phyloP scores from a whole-genome alignment of 2,113 vertebrate species.

The Bostrychus sinensis region DNA sequence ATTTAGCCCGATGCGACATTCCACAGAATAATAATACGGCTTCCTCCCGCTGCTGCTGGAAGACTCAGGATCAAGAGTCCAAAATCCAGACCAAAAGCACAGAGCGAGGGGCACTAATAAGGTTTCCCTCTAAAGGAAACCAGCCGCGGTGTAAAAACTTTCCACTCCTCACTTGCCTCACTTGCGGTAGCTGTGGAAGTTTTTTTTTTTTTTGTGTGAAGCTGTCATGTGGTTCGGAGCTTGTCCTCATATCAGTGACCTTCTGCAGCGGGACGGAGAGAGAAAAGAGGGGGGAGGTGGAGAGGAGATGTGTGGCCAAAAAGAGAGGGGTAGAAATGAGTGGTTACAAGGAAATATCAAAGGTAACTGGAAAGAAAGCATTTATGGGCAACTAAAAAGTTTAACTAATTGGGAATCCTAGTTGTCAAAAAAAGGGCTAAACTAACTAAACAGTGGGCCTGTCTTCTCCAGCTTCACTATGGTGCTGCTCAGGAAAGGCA shows the following conservation, averaged over 20 bases:
- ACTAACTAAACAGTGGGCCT: no score
- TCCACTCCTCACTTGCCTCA: conserved; percentile 22
- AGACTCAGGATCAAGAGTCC: conserved; percentile 23
- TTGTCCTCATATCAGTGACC: conserved; percentile 61
- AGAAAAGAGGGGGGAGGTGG: neutral
- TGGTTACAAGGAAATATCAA: conserved; percentile 7
- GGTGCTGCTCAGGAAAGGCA: no score
- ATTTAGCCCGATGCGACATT: conserved; percentile 81
- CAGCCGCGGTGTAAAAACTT: conserved; percentile 27
- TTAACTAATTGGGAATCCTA: no score
- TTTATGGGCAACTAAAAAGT: neutral
- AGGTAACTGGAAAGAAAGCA: conserved; percentile 2
- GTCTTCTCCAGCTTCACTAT: no score
- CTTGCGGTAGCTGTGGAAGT: conserved; percentile 2
- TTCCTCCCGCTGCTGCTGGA: conserved; percentile 66
- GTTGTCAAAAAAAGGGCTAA: no score
- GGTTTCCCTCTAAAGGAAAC: conserved; percentile 20
- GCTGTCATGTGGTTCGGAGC: conserved; percentile 52
- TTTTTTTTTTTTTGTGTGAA: conserved; percentile 23
- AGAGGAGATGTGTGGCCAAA: neutral
- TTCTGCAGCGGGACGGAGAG: conserved; percentile 33
- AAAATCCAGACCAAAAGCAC: conserved; percentile 7
- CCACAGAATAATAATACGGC: conserved; percentile 77
- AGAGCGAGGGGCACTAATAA: neutral
- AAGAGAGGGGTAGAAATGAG: conserved; percentile 11